Percentiles rank a stretch among this genome's conserved stretches.
Conservation (phyloP, 2,888 invertebrate genomes). For the Unio pictorum region DNA sequence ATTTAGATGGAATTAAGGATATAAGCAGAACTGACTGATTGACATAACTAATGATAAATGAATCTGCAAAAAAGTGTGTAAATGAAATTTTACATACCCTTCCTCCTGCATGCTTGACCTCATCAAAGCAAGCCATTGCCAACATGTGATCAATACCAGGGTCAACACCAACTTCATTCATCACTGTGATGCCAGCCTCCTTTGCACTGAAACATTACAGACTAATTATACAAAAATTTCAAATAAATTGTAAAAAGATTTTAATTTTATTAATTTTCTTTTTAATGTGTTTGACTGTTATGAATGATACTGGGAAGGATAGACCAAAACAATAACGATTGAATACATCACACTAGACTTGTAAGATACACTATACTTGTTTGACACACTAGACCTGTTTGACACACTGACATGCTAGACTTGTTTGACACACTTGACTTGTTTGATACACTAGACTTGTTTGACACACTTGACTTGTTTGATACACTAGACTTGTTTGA, state of each 20-base stretch:
- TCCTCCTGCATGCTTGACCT: conserved; percentile 86
- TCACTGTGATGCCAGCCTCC: conserved; percentile 90
- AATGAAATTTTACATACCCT: conserved; percentile 72
- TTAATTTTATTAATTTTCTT: neutral
- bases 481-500: too few species aligned
- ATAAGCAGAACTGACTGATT: too few species aligned
- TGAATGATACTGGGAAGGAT: neutral
- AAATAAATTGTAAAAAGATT: too few species aligned
- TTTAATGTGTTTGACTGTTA: neutral
- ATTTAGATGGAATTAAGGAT: too few species aligned
- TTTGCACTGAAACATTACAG: conserved; percentile 78
- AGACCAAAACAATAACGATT: neutral
- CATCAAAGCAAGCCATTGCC: conserved; percentile 96
- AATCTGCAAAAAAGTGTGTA: too few species aligned
- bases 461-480: too few species aligned
- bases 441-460: neutral
- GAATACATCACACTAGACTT: neutral
- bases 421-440: neutral
- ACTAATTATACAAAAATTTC: too few species aligned
- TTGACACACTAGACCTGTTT: too few species aligned
- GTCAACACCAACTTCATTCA: conserved; percentile 98
- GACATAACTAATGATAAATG: too few species aligned
- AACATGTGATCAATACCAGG: conserved; percentile 99
- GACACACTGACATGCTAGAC: too few species aligned
- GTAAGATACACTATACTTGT: too few species aligned